Evolutionary conservation across 2,113 vertebrate genomes (phyloP).

Genomic region (Podiceps cristatus): DNA sequence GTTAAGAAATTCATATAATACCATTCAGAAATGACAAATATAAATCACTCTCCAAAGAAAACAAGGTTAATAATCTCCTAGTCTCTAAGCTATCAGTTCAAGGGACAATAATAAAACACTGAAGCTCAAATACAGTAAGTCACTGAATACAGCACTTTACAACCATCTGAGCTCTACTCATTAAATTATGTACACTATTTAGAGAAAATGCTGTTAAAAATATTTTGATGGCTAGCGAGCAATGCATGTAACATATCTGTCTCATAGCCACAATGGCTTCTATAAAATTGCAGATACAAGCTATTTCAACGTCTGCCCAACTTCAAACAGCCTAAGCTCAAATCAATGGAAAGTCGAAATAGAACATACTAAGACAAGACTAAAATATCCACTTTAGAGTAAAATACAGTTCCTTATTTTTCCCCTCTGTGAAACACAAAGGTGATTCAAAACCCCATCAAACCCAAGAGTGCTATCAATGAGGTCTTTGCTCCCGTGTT

Average conservation of each 20-base stretch:
- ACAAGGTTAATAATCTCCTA: neutral
- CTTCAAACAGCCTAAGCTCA: neutral
- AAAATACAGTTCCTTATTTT: neutral
- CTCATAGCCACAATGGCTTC: neutral
- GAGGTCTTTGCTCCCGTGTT: neutral
- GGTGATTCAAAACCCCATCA: neutral
- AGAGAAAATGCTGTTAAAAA: neutral
- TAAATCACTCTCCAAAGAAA: neutral
- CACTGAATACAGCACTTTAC: neutral
- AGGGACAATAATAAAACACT: neutral
- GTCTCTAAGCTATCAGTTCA: neutral
- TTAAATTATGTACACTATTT: neutral
- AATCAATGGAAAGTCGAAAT: neutral
- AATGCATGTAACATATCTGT: neutral
- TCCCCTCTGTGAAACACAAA: neutral
- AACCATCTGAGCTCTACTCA: neutral
- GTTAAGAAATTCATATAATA: neutral
- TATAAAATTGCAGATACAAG: neutral
- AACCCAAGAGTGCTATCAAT: neutral
- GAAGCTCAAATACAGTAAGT: neutral
- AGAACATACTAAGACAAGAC: neutral
- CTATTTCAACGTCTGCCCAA: neutral
- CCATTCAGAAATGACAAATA: neutral
- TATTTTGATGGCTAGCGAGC: neutral
- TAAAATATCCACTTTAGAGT: neutral